phyloP scores from a whole-genome alignment of 2,888 invertebrate species.

The Cremastobaeus sp. region DNA sequence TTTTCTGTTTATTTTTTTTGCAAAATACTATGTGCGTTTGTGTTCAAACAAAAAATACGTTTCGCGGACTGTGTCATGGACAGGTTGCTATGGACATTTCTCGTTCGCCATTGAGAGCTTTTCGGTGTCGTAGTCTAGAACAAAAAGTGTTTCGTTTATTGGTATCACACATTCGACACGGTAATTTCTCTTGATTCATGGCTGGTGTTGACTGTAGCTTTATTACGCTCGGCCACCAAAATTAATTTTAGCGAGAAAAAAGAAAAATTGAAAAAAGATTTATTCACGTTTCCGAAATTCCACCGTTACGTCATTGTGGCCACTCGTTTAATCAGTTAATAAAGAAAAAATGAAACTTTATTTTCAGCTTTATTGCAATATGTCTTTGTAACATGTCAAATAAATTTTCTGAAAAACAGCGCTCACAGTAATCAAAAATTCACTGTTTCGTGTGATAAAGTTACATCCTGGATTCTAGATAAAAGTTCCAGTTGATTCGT shows the following conservation, averaged over 20 bases:
- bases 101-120: conserved; percentile 62
- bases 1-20: conserved; percentile 43
- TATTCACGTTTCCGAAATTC: background rate
- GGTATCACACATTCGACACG: conserved; percentile 58
- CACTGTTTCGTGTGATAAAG: no score
- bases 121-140: conserved; percentile 57
- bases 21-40: conserved; percentile 35
- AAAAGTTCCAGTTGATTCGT: no score
- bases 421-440: no score
- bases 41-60: conserved; percentile 38
- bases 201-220: conserved; percentile 51
- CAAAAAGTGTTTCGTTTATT: conserved; percentile 63
- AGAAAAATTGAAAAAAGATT: conserved; percentile 7
- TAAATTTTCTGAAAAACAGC: no score
- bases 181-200: conserved; percentile 61
- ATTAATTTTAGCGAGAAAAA: conserved; percentile 59
- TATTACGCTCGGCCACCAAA: conserved; percentile 48
- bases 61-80: conserved; percentile 42
- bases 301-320: no score
- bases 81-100: conserved; percentile 54
- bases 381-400: no score
- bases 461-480: no score
- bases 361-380: no score
- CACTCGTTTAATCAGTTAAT: no score
- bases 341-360: no score